Evolutionary conservation across 2,113 vertebrate species (phyloP).

Genomic region (Zeus faber): DNA sequence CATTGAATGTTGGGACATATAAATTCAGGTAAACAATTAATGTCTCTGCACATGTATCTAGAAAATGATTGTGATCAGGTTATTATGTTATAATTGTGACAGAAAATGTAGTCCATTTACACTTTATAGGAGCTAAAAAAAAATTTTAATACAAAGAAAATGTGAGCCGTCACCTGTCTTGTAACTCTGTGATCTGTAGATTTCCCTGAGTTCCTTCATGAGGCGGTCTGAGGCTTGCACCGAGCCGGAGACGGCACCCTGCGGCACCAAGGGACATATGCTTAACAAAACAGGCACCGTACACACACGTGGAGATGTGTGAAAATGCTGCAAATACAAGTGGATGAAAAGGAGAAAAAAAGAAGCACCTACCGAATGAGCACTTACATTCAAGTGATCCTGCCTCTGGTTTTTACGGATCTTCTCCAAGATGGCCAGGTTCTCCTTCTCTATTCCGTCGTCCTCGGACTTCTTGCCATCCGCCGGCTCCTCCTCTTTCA

Average conservation of each 20-base stretch:
- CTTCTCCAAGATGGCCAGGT: conserved; percentile 95
- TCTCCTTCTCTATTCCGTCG: conserved; percentile 97
- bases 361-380: conserved; percentile 32
- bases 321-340: background rate
- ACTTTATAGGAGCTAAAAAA: background rate
- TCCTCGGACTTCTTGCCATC: conserved; percentile 95
- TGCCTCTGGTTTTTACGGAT: conserved; percentile 98
- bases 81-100: too few relatives aligned
- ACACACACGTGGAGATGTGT: too few relatives aligned
- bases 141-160: background rate
- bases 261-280: conserved; percentile 10
- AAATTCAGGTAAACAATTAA: background rate
- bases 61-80: too few relatives aligned
- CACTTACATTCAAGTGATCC: conserved; percentile 96
- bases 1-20: too few relatives aligned
- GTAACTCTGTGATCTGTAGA: conserved; percentile 98
- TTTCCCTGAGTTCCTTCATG: conserved; percentile 99
- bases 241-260: conserved; percentile 96
- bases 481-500: conserved; percentile 95
- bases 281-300: too few relatives aligned
- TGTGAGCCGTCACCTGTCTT: conserved; percentile 82
- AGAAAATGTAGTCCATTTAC: too few relatives aligned
- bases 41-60: too few relatives aligned
- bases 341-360: background rate
- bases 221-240: conserved; percentile 98